phyloP scores from a whole-genome alignment of 2,888 invertebrate genomes.

The Pammene fasciana region DNA sequence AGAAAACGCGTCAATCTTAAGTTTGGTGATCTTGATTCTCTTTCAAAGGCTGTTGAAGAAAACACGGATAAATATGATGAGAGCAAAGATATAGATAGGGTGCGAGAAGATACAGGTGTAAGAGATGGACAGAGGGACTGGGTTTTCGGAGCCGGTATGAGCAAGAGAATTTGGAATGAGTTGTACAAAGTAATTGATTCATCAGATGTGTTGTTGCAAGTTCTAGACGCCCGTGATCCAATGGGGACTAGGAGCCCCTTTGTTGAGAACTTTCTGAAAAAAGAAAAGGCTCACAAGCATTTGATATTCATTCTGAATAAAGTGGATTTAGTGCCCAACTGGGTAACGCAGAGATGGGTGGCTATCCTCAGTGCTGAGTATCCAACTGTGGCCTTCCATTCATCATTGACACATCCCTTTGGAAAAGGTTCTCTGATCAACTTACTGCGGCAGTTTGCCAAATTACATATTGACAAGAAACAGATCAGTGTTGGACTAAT shows the following conservation, averaged over 20 bases:
- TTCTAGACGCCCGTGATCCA: slow-evolving; percentile 98
- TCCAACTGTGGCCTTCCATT: slow-evolving; percentile 99
- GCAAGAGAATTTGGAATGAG: slow-evolving; percentile 99
- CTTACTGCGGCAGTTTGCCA: slow-evolving; percentile 96
- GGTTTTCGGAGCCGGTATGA: slow-evolving; percentile 98
- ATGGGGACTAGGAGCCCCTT: slow-evolving; percentile 97
- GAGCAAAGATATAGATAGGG: slow-evolving; percentile 92
- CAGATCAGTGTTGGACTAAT: slow-evolving; percentile 99
- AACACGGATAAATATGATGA: slow-evolving; percentile 90
- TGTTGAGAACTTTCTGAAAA: slow-evolving; percentile 95
- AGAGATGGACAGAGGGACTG: slow-evolving; percentile 93
- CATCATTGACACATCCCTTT: slow-evolving; percentile 99
- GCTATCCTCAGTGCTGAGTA: slow-evolving; percentile 96
- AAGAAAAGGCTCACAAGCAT: slow-evolving; percentile 98
- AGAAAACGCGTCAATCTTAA: slow-evolving; percentile 94
- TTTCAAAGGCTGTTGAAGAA: slow-evolving; percentile 88
- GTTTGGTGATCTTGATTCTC: slow-evolving; percentile 89
- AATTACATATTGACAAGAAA: slow-evolving; percentile 97
- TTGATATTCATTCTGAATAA: slow-evolving; percentile 98
- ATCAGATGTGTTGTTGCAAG: slow-evolving; percentile 97
- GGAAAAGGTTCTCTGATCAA: slow-evolving; percentile 98
- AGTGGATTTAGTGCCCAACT: slow-evolving; percentile 97
- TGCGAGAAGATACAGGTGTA: slow-evolving; percentile 91
- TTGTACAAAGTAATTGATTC: slow-evolving; percentile 99
- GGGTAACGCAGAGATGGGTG: slow-evolving; percentile 99